phyloP scores from a whole-genome alignment of 2,113 vertebrate species.

The Columba livia region DNA sequence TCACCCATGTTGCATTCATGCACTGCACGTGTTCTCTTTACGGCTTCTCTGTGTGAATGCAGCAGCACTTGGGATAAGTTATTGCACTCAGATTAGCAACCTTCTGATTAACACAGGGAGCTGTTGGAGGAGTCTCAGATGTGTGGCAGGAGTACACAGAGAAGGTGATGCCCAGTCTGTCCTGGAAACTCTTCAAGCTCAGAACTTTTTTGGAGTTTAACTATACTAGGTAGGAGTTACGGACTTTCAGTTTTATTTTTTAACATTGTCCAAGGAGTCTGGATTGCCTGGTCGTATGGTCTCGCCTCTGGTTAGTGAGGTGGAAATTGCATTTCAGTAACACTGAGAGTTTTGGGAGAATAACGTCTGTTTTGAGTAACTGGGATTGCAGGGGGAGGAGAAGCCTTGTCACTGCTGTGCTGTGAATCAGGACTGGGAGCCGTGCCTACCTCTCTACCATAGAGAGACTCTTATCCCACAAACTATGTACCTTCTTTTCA shows the following conservation, averaged over 20 bases:
- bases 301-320: background rate
- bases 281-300: background rate
- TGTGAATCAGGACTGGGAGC: background rate
- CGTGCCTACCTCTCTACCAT: rapidly evolving
- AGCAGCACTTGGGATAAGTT: background rate
- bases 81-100: background rate
- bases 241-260: background rate
- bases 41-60: background rate
- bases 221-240: background rate
- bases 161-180: background rate
- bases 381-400: background rate
- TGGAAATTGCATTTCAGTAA: background rate
- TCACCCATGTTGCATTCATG: background rate
- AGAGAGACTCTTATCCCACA: background rate
- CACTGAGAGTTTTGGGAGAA: background rate
- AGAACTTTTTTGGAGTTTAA: background rate
- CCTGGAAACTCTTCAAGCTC: background rate
- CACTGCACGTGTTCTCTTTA: background rate
- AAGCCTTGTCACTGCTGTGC: background rate
- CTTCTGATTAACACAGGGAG: background rate
- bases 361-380: rapidly evolving
- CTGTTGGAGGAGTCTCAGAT: background rate
- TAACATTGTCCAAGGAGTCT: background rate
- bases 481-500: background rate
- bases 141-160: background rate